Evolutionary conservation across 2,797 vertebrate genomes (phyloP).

Genomic region (Delichon dasypus): DNA sequence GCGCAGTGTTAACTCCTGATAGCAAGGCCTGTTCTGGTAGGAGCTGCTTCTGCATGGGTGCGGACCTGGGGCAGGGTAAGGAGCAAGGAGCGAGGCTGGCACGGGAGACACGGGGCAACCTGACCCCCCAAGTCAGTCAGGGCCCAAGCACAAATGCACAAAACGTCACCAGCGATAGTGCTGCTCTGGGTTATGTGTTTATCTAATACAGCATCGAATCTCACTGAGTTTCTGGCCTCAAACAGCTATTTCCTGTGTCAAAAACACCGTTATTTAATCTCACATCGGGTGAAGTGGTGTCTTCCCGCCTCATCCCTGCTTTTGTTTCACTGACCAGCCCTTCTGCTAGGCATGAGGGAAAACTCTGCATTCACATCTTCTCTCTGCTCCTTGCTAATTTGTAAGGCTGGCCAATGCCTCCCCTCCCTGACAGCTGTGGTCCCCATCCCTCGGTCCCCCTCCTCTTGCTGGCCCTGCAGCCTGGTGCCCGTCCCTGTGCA

Average conservation of each 20-base stretch:
- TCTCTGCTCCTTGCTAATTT: not conserved
- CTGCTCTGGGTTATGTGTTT: not conserved
- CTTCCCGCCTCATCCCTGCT: not conserved
- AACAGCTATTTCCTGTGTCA: not conserved
- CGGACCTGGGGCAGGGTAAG: not conserved
- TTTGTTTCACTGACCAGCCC: not conserved
- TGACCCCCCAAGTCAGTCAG: not conserved
- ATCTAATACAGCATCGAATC: not conserved
- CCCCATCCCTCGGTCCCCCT: rapidly evolving
- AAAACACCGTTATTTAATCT: not conserved
- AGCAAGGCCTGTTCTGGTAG: not conserved
- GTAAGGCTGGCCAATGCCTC: not conserved
- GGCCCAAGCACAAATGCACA: not conserved
- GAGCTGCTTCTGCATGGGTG: not conserved
- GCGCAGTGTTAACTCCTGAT: not conserved
- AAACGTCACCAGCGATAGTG: not conserved
- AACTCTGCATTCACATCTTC: not conserved
- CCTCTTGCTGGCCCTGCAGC: not conserved
- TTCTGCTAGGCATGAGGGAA: not conserved
- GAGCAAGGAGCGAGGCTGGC: not conserved
- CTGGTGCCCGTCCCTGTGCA: rapidly evolving
- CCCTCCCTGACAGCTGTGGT: not conserved
- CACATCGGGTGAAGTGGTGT: rapidly evolving
- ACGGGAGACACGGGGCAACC: rapidly evolving
- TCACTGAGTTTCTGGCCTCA: not conserved